Percentiles rank a stretch among this genome's conserved stretches.
These are phyloP conservation scores for Tetheella fluctuosa DNA, from an alignment of 2,888 invertebrate species.

Conservation along the genomic window DNA sequence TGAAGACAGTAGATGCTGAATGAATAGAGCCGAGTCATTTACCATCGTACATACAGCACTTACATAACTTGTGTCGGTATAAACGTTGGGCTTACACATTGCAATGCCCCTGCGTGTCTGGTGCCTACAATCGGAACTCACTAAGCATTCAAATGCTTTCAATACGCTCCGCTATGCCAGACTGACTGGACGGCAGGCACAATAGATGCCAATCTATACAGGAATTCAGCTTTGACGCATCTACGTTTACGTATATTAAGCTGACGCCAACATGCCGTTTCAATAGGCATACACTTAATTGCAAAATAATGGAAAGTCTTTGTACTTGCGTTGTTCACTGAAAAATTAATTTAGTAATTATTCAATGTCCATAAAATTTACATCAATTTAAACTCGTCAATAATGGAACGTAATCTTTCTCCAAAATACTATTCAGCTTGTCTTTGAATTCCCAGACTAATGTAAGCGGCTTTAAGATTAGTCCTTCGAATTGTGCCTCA, in stretches of 20 bases:
- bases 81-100: constrained; percentile 34
- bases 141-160: constrained; percentile 73
- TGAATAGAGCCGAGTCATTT: background rate
- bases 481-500: constrained; percentile 49
- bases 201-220: constrained; percentile 75
- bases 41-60: background rate
- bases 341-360: too few relatives aligned
- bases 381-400: background rate
- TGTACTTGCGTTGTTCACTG: background rate
- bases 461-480: constrained; percentile 46
- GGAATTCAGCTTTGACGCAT: constrained; percentile 70
- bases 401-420: background rate
- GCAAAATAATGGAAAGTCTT: background rate
- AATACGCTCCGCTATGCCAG: constrained; percentile 62
- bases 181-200: constrained; percentile 60
- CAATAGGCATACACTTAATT: constrained; percentile 12
- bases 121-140: constrained; percentile 64
- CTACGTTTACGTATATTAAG: constrained; percentile 20
- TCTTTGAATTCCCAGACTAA: constrained; percentile 37
- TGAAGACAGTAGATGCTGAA: background rate
- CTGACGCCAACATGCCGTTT: constrained; percentile 6
- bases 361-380: background rate
- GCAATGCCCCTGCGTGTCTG: constrained; percentile 30
- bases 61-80: constrained; percentile 27
- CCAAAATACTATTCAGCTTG: constrained; percentile 18